Evolutionary conservation across 2,888 invertebrate genomes (phyloP), one percentile per base, ranked within the genome.

Genomic region (Sesia apiformis): DNA sequence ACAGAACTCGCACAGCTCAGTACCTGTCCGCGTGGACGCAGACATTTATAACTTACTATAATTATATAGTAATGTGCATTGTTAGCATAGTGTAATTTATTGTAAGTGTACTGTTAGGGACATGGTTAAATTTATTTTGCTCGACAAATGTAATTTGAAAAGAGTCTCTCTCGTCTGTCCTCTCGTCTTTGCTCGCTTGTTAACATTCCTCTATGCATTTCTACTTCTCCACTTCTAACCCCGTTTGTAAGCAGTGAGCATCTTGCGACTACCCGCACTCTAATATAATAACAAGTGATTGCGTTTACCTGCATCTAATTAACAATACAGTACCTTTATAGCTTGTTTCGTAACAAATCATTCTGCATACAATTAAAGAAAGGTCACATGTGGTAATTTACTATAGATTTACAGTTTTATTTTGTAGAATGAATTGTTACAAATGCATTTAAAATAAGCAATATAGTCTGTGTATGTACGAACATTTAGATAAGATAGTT

Each of bases 61-160:
- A 46, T 43, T 52, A 68, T 60, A 70, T 79, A 79, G 81, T 81
- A 82, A 23, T 70, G 79, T 86, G 81, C 81, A 80, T 82, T 81
- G 82, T 87, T 87, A 87, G 83, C 73, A 73, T 86, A 87, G 81
- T 73, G 74, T 88, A 79, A 83, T 84, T 84, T 86, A 84, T 81
- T 76, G 69, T 87, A 87, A 88, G 85, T 82, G 68, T 77, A 81
- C 77, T 66, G 69, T 74, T 86, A 88, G 84, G 82, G 81, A 82
- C 76, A 70, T 78, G 83, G 80, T 82, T 77, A 77, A 69, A 58
- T 67, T 69, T 69, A 67, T 69, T 73, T 79, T 67, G 72, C 70
- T 78, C 76, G 75, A 72, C 73, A 62, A 74, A 69, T 70, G 69
- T 70, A 72, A 67, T 61, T 67, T 66, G 70, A 74, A 67, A 71